Percentiles rank a stretch among this genome's conserved stretches.
Conservation (phyloP, 2,113 vertebrate genomes). For the Rhagologus leucostigma region DNA sequence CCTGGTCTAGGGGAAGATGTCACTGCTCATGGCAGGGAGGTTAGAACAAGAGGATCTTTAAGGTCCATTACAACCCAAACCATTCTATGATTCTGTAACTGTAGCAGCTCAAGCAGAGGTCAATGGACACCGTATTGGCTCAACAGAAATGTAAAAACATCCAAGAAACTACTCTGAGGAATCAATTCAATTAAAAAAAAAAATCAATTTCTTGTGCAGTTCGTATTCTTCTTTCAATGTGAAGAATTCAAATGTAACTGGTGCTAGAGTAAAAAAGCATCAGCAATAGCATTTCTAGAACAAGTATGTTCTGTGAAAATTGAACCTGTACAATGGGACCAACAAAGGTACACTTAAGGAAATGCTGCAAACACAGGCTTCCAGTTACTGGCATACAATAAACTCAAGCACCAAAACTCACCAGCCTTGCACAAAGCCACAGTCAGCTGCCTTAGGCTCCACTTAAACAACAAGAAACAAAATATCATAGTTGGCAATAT, state of each 20-base stretch:
- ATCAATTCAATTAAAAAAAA: background rate
- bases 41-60: background rate
- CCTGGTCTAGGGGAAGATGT: background rate
- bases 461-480: background rate
- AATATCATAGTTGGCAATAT: background rate
- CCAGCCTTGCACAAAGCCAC: background rate
- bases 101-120: background rate
- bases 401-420: background rate
- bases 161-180: background rate
- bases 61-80: background rate
- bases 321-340: background rate
- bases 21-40: background rate
- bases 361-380: background rate
- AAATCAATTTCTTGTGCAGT: background rate
- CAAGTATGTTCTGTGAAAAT: background rate
- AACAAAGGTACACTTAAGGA: background rate
- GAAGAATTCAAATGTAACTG: background rate
- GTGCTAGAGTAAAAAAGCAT: background rate
- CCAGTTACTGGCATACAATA: background rate
- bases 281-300: background rate
- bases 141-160: background rate
- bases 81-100: background rate
- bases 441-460: background rate
- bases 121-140: background rate
- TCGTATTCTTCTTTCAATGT: background rate